Evolutionary conservation across 1,140 invertebrate species (phyloP), one percentile per base, ranked within the genome.

Genomic region (Psilanteris sp.): DNA sequence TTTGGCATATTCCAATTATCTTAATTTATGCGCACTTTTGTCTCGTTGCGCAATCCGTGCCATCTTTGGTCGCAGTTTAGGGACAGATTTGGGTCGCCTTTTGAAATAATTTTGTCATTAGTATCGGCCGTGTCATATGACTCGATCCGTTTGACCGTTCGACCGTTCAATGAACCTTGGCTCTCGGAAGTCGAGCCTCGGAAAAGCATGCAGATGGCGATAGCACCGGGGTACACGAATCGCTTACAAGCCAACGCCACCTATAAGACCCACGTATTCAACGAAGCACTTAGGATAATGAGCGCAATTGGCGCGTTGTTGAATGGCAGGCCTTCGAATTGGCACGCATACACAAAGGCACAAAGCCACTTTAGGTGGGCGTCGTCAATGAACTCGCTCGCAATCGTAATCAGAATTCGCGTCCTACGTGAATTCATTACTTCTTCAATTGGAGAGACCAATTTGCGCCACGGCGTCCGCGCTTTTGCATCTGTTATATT

Each of bases 161-260:
- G 48, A 44, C 64, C 71, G 70, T 74, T 72, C 71, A 74, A 61
- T 74, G 68, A 78, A 78, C 76, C 39, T 74, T 43, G 9, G 29
- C 18, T 27, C 39, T 66, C 20, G 24, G 59, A 31, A 62, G 18
- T 43, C 3, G 10, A 8, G 32, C 11, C 36, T 24, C 31, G 31
- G 50, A 67, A 32, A 27, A 11, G 31, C 3, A 11, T 16, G 41
- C 39, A 67, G 62, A 55, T 67, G 62, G 62, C 41, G 50, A 48
- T 18, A 67, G 50, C 18, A 26, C 13, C 7, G 8, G 4, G 9
- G 13, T 43, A 22, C 7, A 26, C 13, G 36, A 20, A 39, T 39
- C 9, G 7, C 11, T 16, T 29, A 6, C 3, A 0, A 4, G 6
- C 6, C 31, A 48, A 41, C 41, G 62, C 62, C 41, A 67, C 39